Evolutionary conservation across 2,797 vertebrate species (phyloP), one percentile per base, ranked within the genome.

Genomic region (Sebastes diaconus): DNA sequence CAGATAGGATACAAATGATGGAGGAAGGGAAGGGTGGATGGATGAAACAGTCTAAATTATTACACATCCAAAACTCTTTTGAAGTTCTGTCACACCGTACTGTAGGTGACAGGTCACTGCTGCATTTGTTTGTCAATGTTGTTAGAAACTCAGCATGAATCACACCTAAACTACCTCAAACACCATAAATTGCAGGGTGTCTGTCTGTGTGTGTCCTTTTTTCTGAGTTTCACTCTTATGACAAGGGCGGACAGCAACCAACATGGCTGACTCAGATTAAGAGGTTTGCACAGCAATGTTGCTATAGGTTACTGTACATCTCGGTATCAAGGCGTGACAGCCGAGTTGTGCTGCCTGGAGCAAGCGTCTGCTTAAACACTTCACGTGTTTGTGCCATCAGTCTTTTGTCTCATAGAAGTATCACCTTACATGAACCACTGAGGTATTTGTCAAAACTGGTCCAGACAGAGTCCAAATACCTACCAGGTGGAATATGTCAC

Each of bases 401-500:
- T 80, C 77, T 81, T 89, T 90, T 85, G 64, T 88, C 25, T 84
- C 39, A 4, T 6, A 57, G 27, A 73, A 25, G 57, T 74, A 79
- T 86, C 67, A 52, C 68, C 61, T 68, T 78, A 68, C 81, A 80
- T 86, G 71, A 84, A 83, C 58, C 81, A 76, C 65, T 75, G 22
- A 79, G 76, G 87, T 84, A 87, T 92, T 88, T 89, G 87, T 89
- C 50, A 79, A 84, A 89, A 94, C 94, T 81, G 82, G 94, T 84
- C 80, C 81, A 71, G 75, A 84, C 88, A 87, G 65, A 55, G 52
- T 77, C 63, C 79, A 54, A 91, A 88, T 87, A 84, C 78, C 82
- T 79, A 25, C 39, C 8, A 46, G 61, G 34, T 36, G 34, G 70
- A 27, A 42, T 65, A 69, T 90, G 83, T 91, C 84, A 92, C 80